Evolutionary conservation across 64 coral and sea anemone genomes (phyloP).

Genomic region (Montipora cactus): DNA sequence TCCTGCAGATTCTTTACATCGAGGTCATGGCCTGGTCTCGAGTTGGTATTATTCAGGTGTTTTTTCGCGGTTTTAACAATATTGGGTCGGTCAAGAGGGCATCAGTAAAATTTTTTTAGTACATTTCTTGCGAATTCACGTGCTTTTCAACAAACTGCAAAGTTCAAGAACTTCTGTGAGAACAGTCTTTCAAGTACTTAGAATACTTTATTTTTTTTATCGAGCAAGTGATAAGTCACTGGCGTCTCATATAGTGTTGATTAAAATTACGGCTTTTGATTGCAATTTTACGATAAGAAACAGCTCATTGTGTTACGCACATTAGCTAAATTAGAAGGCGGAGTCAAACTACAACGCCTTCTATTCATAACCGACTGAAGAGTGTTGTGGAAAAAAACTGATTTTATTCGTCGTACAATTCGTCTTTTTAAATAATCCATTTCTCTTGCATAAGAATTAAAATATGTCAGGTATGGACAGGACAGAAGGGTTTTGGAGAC

Average conservation of each 20-base stretch:
- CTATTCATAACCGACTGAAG: neutral
- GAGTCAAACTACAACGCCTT: conserved; percentile 4
- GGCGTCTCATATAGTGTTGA: conserved; percentile 23
- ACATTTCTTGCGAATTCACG: conserved; percentile 36
- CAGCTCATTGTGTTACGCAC: conserved; percentile 36
- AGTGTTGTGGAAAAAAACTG: conserved; percentile 13
- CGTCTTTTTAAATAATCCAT: neutral
- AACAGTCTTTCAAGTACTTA: neutral
- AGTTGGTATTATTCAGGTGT: conserved; percentile 1
- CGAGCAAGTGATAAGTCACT: neutral
- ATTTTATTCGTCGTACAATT: neutral
- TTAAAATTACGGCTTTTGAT: conserved; percentile 47
- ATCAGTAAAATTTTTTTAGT: conserved; percentile 21
- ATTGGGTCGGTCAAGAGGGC: conserved; percentile 42
- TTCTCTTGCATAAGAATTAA: neutral
- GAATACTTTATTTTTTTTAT: conserved; percentile 7
- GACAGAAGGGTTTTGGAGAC: neutral
- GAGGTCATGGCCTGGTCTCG: conserved; percentile 32
- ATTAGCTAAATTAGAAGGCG: conserved; percentile 22
- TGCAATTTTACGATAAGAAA: conserved; percentile 33
- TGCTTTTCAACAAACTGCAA: neutral
- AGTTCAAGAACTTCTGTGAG: conserved; percentile 26
- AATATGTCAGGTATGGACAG: neutral
- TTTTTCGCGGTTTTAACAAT: conserved; percentile 23
- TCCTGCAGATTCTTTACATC: conserved; percentile 8